phyloP scores from a whole-genome alignment of 2,113 vertebrate genomes.

The Aplodontia rufa region DNA sequence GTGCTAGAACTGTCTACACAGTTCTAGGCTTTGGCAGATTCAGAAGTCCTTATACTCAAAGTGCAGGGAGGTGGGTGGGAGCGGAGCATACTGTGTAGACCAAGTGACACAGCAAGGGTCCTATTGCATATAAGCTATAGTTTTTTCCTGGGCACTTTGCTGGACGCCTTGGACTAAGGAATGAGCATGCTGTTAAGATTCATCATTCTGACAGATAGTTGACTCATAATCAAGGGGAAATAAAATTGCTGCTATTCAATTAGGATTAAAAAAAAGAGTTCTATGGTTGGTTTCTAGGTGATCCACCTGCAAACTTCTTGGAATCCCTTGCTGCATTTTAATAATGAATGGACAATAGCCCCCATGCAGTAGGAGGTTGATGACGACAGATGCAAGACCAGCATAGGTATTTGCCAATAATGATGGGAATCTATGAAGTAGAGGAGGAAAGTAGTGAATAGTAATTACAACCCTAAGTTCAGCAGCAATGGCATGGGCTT shows the following conservation, averaged over 20 bases:
- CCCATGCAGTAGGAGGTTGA: not conserved
- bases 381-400: not conserved
- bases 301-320: not conserved
- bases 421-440: not conserved
- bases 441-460: not conserved
- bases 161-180: not conserved
- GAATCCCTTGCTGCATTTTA: not conserved
- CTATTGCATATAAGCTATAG: not conserved
- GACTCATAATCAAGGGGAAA: not conserved
- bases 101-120: not conserved
- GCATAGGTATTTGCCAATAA: not conserved
- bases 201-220: not conserved
- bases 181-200: not conserved
- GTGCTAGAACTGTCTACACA: not conserved
- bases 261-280: not conserved
- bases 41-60: not conserved
- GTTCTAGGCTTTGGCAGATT: not conserved
- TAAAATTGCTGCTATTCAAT: not conserved
- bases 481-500: not conserved
- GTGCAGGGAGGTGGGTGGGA: too few relatives aligned
- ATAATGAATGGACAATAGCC: not conserved
- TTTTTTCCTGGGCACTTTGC: not conserved
- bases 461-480: not conserved
- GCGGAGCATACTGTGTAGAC: too few relatives aligned
- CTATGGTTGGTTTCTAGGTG: not conserved